Evolutionary conservation across 2,888 invertebrate genomes (phyloP).

Genomic region (Petrolisthes cinctipes): DNA sequence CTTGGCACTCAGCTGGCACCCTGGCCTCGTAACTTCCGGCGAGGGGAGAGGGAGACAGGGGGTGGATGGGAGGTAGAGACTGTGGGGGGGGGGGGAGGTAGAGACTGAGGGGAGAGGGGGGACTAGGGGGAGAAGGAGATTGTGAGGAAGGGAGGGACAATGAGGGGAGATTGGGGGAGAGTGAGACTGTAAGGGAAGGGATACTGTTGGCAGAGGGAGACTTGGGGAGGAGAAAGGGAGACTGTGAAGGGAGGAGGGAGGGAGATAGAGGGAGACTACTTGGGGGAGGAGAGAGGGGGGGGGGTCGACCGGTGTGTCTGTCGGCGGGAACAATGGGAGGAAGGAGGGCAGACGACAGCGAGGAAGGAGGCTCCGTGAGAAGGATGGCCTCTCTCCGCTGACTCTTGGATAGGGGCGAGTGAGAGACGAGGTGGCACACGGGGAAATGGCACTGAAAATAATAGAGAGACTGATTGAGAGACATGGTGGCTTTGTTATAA

Average conservation of each 20-base stretch:
- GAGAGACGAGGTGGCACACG: too few relatives aligned
- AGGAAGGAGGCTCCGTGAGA: neutral
- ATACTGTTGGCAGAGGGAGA: neutral
- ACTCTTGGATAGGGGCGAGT: too few relatives aligned
- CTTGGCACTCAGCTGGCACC: slow-evolving; percentile 22
- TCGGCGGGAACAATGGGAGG: neutral
- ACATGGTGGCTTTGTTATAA: too few relatives aligned
- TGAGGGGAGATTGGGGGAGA: neutral
- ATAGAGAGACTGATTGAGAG: too few relatives aligned
- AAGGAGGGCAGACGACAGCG: neutral
- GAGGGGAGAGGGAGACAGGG: slow-evolving; percentile 12
- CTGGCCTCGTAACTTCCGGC: slow-evolving; percentile 34
- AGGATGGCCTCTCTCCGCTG: neutral
- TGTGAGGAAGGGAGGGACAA: neutral
- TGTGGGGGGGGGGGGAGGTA: neutral
- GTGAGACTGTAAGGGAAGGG: neutral
- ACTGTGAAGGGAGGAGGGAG: neutral
- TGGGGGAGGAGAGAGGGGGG: too few relatives aligned
- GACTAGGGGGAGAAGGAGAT: neutral
- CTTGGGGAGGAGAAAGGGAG: neutral
- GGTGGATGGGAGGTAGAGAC: neutral
- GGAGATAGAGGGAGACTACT: neutral
- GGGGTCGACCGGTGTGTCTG: neutral
- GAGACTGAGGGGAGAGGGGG: neutral
- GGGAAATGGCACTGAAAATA: too few relatives aligned